Conservation (phyloP, 2,797 vertebrate species). For the Leptodactylus fallax region DNA sequence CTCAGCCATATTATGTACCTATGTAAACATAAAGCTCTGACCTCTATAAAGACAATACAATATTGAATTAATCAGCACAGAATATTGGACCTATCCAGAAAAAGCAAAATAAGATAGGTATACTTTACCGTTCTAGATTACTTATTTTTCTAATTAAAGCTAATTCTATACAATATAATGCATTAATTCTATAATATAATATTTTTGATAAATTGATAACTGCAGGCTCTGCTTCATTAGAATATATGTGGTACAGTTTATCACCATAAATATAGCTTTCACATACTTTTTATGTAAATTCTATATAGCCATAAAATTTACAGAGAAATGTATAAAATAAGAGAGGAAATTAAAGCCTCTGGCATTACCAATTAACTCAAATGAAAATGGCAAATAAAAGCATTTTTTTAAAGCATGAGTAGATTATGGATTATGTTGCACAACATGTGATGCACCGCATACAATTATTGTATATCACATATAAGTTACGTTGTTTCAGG, state of each 20-base stretch:
- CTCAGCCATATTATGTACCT: too few species aligned
- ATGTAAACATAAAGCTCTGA: background rate
- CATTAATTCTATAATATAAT: background rate
- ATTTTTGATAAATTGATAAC: background rate
- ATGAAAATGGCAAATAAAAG: background rate
- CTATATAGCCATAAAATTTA: constrained; percentile 7
- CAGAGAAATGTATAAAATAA: constrained; percentile 1
- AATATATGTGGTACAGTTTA: background rate
- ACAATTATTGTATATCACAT: background rate
- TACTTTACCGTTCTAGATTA: background rate
- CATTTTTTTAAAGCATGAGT: background rate
- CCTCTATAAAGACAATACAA: background rate
- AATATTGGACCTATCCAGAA: background rate
- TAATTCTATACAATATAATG: background rate
- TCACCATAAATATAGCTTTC: background rate
- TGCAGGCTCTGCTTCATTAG: background rate
- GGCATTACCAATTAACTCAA: background rate
- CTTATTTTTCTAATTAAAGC: background rate
- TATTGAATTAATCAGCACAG: background rate
- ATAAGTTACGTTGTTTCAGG: background rate
- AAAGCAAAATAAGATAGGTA: background rate
- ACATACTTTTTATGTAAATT: background rate
- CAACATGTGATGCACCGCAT: background rate
- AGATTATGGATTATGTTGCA: background rate
- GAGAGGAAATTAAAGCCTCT: background rate